Evolutionary conservation across 2,113 vertebrate species (phyloP), one percentile per base, ranked within the genome.

Genomic region (Antennarius striatus): DNA sequence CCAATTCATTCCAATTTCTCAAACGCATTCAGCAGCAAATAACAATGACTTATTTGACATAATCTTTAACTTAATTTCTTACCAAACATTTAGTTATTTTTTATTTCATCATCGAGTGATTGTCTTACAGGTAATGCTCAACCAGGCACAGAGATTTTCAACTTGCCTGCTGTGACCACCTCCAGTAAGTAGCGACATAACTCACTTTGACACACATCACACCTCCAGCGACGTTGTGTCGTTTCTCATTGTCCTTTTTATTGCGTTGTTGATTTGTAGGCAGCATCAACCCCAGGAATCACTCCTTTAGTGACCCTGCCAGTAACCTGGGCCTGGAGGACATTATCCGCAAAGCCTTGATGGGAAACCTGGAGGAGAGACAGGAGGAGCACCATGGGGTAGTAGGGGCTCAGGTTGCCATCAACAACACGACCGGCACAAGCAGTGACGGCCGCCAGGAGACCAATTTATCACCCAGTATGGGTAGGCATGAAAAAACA

Each of bases 71-170:
- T 52, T 5, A 0, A 4, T 55, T 56, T 62, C 28, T 22, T 49
- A 40, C 69, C 36, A 66, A 36, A 57, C 8, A 47, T 50, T 48
- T 40, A 42, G 28, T 63, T 36, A 8, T 10, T 40, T 39, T 29
- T 36, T 36, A 3, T 67, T 52, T 58, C 3, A 61, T 77, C 40
- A 77, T 1, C 68, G 79, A 22, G 55, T 73, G 46, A 30, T 65
- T 79, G 70, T 80, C 73, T 86, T 92, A 39, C 89, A 99, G 98
- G 95, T 86, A 95, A 94, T 50, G 96, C 96, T 74, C 98, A 99
- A 82, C 98, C 98, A 63, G 97, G 98, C 86, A 99, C 98, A 55
- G 98, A 99, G 90, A 99, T 99, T 84, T 99, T 99, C 86, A 99
- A 99, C 85, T 81, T 99, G 90, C 98, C 98, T 67, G 97, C 97